phyloP scores from a whole-genome alignment of 37 sponge, comb jelly and placozoan genomes.

The Halisarca cf. caerulea region DNA sequence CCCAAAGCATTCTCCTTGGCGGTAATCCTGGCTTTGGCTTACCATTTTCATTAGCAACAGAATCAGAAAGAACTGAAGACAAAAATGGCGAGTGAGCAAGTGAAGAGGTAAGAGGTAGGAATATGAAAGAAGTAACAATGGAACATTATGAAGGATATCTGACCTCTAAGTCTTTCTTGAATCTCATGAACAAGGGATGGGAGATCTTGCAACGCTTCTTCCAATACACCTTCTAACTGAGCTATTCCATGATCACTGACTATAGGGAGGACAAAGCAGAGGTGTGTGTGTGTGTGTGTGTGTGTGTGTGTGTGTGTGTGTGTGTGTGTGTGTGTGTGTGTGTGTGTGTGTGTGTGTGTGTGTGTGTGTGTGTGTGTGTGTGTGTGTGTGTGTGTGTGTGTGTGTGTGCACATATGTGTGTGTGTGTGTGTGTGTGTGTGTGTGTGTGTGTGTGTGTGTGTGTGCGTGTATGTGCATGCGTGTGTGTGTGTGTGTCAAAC shows the following conservation, averaged over 20 bases:
- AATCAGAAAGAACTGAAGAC: constrained; percentile 47
- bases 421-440: no score
- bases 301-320: no score
- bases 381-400: not conserved
- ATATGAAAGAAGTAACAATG: not conserved
- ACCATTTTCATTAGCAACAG: constrained; percentile 62
- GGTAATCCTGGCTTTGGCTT: constrained; percentile 65
- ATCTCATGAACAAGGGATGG: constrained; percentile 71
- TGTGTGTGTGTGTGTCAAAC: no score
- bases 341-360: no score
- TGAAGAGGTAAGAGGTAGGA: not conserved
- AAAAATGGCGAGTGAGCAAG: not conserved
- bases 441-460: no score
- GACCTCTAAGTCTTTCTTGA: constrained; percentile 71
- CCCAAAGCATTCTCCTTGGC: constrained; percentile 67
- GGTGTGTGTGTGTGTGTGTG: no score
- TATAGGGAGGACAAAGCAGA: not conserved
- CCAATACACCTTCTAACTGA: constrained; percentile 59
- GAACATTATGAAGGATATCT: not conserved
- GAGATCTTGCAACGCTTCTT: constrained; percentile 74
- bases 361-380: not conserved
- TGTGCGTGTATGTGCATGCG: no score
- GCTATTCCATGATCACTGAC: constrained; percentile 81
- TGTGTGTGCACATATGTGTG: not conserved
- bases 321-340: no score